Conservation (phyloP, 2,888 invertebrate genomes). For the Agriopis aurantiaria region DNA sequence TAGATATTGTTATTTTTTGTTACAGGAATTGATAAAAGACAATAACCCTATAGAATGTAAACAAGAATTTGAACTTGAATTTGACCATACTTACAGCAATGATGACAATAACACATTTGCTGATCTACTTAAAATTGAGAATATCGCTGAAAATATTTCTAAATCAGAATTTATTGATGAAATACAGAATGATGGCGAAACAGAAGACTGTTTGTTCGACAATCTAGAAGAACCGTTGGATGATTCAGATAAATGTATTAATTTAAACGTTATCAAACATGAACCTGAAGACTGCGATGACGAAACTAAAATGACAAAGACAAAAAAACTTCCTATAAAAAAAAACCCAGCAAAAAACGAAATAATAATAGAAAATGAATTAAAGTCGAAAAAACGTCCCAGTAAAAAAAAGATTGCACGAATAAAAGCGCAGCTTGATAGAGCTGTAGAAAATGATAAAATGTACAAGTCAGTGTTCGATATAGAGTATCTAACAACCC, state of each 20-base stretch:
- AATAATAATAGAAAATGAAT: neutral
- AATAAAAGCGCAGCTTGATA: neutral
- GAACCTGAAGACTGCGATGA: neutral
- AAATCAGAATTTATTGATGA: neutral
- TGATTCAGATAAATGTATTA: neutral
- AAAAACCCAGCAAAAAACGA: neutral
- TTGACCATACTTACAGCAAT: neutral
- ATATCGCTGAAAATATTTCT: neutral
- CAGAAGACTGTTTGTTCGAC: neutral
- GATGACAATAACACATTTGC: too few relatives aligned
- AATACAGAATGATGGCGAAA: neutral
- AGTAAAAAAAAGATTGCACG: neutral
- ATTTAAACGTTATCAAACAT: neutral
- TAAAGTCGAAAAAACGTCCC: neutral
- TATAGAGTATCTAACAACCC: conserved; percentile 2
- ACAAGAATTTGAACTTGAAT: too few relatives aligned
- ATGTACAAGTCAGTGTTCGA: neutral
- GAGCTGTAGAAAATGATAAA: neutral
- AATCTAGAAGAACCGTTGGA: neutral
- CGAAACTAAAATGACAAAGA: neutral
- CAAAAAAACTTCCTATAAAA: neutral
- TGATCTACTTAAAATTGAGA: neutral
- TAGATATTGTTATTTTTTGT: neutral
- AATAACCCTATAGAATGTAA: neutral
- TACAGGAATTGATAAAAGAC: neutral